Evolutionary conservation across 2,888 invertebrate genomes (phyloP).

Genomic region (Muscina levida): DNA sequence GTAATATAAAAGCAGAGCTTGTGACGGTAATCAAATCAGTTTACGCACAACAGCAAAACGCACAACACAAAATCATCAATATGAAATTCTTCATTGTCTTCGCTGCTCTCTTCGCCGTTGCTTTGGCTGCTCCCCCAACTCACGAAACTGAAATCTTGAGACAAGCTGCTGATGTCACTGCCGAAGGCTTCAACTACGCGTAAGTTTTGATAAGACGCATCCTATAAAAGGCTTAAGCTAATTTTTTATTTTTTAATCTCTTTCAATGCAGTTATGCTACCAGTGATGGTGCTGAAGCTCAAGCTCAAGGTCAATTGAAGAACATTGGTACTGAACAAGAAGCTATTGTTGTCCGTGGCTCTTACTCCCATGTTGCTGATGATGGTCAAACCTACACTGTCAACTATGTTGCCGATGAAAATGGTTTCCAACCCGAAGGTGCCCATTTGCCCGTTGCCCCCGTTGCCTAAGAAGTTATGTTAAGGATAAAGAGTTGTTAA

Average conservation of each 20-base stretch:
- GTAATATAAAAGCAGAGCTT: too few relatives aligned
- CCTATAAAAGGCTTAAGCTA: slow-evolving; percentile 81
- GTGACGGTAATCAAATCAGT: too few relatives aligned
- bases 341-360: slow-evolving; percentile 80
- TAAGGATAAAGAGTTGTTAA: too few relatives aligned
- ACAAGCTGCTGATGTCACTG: slow-evolving; percentile 55
- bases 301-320: slow-evolving; percentile 80
- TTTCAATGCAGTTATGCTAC: slow-evolving; percentile 72
- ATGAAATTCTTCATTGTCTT: slow-evolving; percentile 73
- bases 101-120: slow-evolving; percentile 68
- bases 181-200: slow-evolving; percentile 58
- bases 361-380: slow-evolving; percentile 81
- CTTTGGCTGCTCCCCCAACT: slow-evolving; percentile 69
- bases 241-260: slow-evolving; percentile 73
- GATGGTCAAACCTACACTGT: slow-evolving; percentile 82
- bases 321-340: slow-evolving; percentile 81
- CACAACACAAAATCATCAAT: too few relatives aligned
- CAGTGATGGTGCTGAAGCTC: slow-evolving; percentile 80
- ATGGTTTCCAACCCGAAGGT: slow-evolving; percentile 79
- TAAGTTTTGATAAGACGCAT: slow-evolving; percentile 72
- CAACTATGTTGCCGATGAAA: slow-evolving; percentile 75
- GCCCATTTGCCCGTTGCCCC: slow-evolving; percentile 78
- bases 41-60: too few relatives aligned
- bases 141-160: slow-evolving; percentile 68
- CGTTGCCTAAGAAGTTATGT: too few relatives aligned